These are phyloP conservation scores for Corythornis leucogaster DNA, from an alignment of 2,797 vertebrate genomes.

Conservation along the genomic window DNA sequence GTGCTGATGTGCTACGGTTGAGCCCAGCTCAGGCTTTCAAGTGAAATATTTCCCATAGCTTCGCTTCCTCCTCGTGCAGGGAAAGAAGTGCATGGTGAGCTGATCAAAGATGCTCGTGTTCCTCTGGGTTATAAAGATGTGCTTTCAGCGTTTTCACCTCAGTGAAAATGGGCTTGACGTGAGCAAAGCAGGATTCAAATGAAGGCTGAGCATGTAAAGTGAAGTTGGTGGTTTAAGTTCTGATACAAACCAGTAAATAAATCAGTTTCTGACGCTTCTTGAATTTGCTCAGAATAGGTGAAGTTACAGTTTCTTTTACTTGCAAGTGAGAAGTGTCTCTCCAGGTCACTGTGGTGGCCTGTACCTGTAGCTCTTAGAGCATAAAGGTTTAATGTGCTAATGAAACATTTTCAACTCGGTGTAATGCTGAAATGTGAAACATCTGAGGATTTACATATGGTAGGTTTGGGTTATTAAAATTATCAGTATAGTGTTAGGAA, in stretches of 20 bases:
- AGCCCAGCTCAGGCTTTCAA: accelerated
- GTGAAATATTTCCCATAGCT: background rate
- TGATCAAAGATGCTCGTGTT: background rate
- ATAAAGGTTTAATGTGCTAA: background rate
- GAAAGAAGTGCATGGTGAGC: background rate
- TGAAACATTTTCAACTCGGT: background rate
- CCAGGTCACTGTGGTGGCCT: background rate
- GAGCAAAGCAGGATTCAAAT: background rate
- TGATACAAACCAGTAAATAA: background rate
- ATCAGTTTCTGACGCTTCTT: background rate
- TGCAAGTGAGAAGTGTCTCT: background rate
- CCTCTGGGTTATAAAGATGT: background rate
- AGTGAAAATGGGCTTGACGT: background rate
- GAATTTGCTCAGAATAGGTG: background rate
- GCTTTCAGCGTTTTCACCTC: background rate
- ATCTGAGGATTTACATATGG: background rate
- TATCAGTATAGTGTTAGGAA: background rate
- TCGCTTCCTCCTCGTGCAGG: background rate
- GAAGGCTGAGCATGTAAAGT: background rate
- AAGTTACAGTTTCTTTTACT: background rate
- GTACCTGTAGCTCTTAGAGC: background rate
- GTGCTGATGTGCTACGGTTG: accelerated
- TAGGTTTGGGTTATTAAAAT: background rate
- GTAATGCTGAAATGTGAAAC: background rate
- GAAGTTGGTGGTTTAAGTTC: background rate